Evolutionary conservation across 2,888 invertebrate genomes (phyloP).

Genomic region (Cephonodes hylas): DNA sequence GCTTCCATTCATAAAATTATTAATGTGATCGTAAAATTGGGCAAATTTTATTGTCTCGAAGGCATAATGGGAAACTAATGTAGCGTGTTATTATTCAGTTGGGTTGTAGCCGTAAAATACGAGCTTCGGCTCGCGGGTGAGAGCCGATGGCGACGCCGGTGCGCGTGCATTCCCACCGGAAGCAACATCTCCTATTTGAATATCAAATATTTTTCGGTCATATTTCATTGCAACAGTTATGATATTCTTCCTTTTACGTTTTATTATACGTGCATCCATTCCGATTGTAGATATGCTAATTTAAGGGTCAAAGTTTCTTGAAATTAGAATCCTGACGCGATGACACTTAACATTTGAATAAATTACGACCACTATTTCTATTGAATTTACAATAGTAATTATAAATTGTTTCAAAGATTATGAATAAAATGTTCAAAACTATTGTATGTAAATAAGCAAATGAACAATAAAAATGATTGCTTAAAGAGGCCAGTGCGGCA

Average conservation of each 20-base stretch:
- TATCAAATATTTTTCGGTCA: conserved; percentile 75
- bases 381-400: conserved; percentile 27
- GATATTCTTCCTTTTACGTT: conserved; percentile 72
- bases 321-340: conserved; percentile 37
- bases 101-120: conserved; percentile 78
- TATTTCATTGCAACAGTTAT: conserved; percentile 77
- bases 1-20: conserved; percentile 82
- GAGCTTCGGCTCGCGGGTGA: conserved; percentile 42
- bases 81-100: conserved; percentile 81
- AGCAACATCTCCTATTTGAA: conserved; percentile 74
- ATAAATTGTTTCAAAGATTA: conserved; percentile 35
- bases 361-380: conserved; percentile 26
- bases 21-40: conserved; percentile 81
- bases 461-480: conserved; percentile 29
- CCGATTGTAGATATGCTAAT: conserved; percentile 62
- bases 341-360: conserved; percentile 39
- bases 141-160: conserved; percentile 39
- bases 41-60: conserved; percentile 81
- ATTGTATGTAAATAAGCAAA: conserved; percentile 51
- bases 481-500: conserved; percentile 32
- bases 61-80: conserved; percentile 81
- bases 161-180: conserved; percentile 66
- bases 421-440: conserved; percentile 38
- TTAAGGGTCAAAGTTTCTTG: conserved; percentile 47
- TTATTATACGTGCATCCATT: conserved; percentile 64